A percentile compares a stretch with the other conserved stretches of the same genome.
phyloP scores from a whole-genome alignment of 2,113 vertebrate genomes.

The Oreochromis tanganicae region DNA sequence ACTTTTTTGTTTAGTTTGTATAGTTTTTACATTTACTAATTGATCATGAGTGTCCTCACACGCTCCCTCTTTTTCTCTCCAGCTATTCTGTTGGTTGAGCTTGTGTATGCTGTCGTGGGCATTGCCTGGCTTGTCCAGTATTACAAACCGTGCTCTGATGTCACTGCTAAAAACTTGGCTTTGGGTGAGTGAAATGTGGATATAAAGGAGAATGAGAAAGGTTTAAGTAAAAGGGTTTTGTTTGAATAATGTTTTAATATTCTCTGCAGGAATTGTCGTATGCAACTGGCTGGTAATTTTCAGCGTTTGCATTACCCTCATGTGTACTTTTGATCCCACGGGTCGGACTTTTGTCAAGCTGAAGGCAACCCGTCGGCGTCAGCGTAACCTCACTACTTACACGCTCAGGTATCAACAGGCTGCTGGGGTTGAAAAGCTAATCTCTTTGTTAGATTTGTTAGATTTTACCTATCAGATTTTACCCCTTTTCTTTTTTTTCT shows the following conservation, averaged over 20 bases:
- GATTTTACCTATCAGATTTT: background rate
- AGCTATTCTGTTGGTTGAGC: conserved; percentile 96
- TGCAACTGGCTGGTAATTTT: conserved; percentile 99
- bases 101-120: conserved; percentile 95
- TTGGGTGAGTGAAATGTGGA: conserved; percentile 76
- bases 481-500: background rate
- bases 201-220: background rate
- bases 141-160: conserved; percentile 92
- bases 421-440: background rate
- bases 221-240: background rate
- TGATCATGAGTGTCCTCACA: background rate
- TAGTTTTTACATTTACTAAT: background rate
- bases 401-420: conserved; percentile 79
- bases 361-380: conserved; percentile 90
- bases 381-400: conserved; percentile 93
- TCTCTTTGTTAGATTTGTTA: background rate
- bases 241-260: background rate
- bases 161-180: conserved; percentile 95
- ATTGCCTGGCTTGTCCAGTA: conserved; percentile 96
- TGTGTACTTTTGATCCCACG: conserved; percentile 96
- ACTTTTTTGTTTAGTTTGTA: background rate
- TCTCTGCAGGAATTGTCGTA: conserved; percentile 86
- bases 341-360: conserved; percentile 97
- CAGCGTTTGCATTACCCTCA: conserved; percentile 93
- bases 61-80: background rate